These are phyloP conservation scores for Diabrotica balteata DNA, from an alignment of 2,888 invertebrate species.

Conservation along the genomic window DNA sequence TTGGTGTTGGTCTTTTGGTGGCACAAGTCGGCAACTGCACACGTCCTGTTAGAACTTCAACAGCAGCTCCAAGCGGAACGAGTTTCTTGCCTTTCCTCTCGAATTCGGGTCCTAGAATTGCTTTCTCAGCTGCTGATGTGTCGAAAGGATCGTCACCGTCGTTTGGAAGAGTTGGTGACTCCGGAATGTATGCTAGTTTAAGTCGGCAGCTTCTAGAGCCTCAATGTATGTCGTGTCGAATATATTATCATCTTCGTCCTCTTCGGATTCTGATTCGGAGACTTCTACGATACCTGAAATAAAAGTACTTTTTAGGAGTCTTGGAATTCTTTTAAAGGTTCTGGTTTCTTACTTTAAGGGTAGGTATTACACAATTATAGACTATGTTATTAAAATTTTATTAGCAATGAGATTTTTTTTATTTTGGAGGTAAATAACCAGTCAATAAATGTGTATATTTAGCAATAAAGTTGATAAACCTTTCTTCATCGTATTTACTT, in stretches of 20 bases:
- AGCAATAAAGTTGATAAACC: no score
- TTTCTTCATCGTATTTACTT: no score
- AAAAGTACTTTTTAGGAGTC: not conserved
- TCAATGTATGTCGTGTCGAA: slow-evolving; percentile 90
- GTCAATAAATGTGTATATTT: no score
- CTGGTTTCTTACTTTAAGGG: no score
- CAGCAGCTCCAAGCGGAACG: slow-evolving; percentile 84
- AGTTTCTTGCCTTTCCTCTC: slow-evolving; percentile 77
- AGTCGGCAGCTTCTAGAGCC: slow-evolving; percentile 83
- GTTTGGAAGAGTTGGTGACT: slow-evolving; percentile 78
- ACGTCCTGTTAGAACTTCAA: slow-evolving; percentile 85
- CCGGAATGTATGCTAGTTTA: slow-evolving; percentile 87
- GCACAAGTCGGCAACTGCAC: slow-evolving; percentile 76
- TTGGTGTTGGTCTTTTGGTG: slow-evolving; percentile 59
- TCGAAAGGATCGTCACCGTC: slow-evolving; percentile 81
- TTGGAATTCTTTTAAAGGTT: no score
- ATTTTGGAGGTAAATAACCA: no score
- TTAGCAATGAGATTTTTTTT: no score
- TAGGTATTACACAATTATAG: no score
- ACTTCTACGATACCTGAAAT: slow-evolving; percentile 68
- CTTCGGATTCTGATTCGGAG: slow-evolving; percentile 74
- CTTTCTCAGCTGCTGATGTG: slow-evolving; percentile 84
- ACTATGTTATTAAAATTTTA: no score
- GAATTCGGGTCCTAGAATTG: slow-evolving; percentile 79
- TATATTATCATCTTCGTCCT: slow-evolving; percentile 80